Percentiles rank a stretch among this genome's conserved stretches.
These are phyloP conservation scores for Antrozous pallidus DNA, from an alignment of 2,797 vertebrate genomes.

Conservation along the genomic window DNA sequence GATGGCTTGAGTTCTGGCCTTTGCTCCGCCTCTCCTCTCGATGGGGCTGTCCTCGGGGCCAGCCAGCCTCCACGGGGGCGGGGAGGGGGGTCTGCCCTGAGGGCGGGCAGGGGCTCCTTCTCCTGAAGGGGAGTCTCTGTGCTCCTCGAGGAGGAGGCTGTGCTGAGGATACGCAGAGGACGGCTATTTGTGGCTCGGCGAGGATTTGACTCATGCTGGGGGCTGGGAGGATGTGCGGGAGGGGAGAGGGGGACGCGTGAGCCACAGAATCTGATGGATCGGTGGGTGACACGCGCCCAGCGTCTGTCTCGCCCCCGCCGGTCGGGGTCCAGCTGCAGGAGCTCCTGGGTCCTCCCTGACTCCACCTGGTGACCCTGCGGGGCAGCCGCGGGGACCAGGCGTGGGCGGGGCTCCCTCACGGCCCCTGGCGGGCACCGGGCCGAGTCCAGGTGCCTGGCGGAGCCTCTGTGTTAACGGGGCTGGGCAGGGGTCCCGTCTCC, in stretches of 20 bases:
- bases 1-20: not conserved
- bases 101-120: not conserved
- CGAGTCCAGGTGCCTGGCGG: no score
- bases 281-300: not conserved
- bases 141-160: conserved; percentile 18
- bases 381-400: not conserved
- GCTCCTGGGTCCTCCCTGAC: not conserved
- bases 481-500: not conserved
- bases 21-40: not conserved
- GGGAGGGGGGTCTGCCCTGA: not conserved
- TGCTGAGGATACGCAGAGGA: conserved; percentile 49
- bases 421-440: not conserved
- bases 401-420: not conserved
- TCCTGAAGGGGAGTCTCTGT: not conserved
- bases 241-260: conserved; percentile 38
- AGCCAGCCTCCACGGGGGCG: not conserved
- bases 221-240: conserved; percentile 3
- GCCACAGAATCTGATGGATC: conserved; percentile 31
- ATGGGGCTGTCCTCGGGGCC: not conserved
- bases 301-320: not conserved
- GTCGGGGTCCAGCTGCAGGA: not conserved
- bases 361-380: not conserved
- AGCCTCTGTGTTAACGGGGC: not conserved
- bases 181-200: conserved; percentile 62
- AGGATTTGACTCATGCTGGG: conserved; percentile 68